A percentile compares a stretch with the other conserved stretches of the same genome.
Evolutionary conservation across 2,113 vertebrate genomes (phyloP).

Genomic region (Macrotus californicus): DNA sequence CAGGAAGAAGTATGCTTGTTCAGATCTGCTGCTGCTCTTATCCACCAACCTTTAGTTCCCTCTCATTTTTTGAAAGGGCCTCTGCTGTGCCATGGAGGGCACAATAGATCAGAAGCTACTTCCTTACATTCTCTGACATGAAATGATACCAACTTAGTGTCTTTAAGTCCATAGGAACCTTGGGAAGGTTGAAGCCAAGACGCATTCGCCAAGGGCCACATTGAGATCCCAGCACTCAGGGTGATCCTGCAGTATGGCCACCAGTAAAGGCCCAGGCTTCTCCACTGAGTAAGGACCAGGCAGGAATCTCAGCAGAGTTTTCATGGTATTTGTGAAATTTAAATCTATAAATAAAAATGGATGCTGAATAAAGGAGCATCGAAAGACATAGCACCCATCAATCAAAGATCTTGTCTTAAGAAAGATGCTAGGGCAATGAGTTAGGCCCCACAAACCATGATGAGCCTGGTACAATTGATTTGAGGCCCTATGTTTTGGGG

Average conservation of each 20-base stretch:
- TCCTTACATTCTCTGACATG: not conserved
- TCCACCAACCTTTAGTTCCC: not conserved
- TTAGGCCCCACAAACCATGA: not conserved
- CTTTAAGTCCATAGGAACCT: not conserved
- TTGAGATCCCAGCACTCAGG: not conserved
- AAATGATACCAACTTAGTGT: not conserved
- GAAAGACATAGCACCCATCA: not conserved
- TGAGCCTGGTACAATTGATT: not conserved
- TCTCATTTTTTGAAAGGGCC: not conserved
- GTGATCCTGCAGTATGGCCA: accelerated
- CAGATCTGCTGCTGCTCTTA: not conserved
- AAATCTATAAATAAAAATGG: not conserved
- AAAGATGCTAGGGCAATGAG: not conserved
- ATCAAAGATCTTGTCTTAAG: not conserved
- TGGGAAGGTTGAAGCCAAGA: not conserved
- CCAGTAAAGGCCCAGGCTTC: not conserved
- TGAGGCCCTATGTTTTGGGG: not conserved
- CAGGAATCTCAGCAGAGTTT: not conserved
- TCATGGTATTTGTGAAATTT: not conserved
- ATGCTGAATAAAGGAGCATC: not conserved
- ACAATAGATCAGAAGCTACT: not conserved
- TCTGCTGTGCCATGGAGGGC: not conserved
- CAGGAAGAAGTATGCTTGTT: not conserved
- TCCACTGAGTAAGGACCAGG: not conserved
- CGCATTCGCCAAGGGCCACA: not conserved